phyloP scores from a whole-genome alignment of 92 coral and sea anemone species.

The Phenganax stokvisi region DNA sequence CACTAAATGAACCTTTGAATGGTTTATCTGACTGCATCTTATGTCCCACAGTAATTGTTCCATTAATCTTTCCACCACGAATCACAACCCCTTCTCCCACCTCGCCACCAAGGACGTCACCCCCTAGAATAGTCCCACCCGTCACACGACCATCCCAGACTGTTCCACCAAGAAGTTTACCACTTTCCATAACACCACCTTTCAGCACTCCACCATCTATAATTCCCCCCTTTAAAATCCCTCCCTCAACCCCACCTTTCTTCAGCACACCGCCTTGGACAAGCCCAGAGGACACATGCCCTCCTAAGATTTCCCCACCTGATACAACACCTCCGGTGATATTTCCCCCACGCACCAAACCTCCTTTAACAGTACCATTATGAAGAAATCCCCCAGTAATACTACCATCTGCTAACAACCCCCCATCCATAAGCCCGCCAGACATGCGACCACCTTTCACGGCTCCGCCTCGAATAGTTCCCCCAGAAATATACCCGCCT shows the following conservation, averaged over 20 bases:
- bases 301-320: conserved; percentile 90
- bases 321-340: conserved; percentile 71
- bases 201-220: conserved; percentile 84
- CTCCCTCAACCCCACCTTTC: conserved; percentile 93
- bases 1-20: not conserved
- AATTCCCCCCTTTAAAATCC: conserved; percentile 72
- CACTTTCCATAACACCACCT: conserved; percentile 97
- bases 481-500: conserved; percentile 84
- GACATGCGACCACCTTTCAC: conserved; percentile 79
- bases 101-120: conserved; percentile 93
- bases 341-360: conserved; percentile 67
- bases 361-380: conserved; percentile 84
- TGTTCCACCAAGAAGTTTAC: conserved; percentile 77
- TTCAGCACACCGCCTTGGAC: conserved; percentile 81
- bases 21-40: conserved; percentile 4
- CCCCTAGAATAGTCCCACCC: conserved; percentile 92
- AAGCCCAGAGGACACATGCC: conserved; percentile 73
- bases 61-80: conserved; percentile 73
- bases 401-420: conserved; percentile 64
- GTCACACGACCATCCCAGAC: conserved; percentile 87
- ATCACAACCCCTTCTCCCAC: conserved; percentile 90
- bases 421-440: conserved; percentile 91
- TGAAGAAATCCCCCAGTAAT: conserved; percentile 78
- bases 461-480: conserved; percentile 73
- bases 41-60: conserved; percentile 59